Conservation (phyloP, 1,140 invertebrate species). For the Campoletis sonorensis region DNA sequence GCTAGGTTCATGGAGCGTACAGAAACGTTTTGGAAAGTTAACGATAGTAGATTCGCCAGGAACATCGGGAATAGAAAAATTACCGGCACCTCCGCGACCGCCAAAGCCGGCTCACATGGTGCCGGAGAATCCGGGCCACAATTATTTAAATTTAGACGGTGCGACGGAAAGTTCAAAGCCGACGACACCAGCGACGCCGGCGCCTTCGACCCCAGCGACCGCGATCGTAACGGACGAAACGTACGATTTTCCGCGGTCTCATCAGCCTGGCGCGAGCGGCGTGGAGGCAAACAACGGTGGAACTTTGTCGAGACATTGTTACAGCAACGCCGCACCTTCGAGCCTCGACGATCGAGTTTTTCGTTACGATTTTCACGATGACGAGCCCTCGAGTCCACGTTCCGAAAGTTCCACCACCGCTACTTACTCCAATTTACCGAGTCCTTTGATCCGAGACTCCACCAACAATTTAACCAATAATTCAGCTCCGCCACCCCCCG, state of each 20-base stretch:
- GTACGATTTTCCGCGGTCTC: conserved; percentile 85
- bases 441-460: conserved; percentile 74
- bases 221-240: conserved; percentile 79
- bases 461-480: conserved; percentile 60
- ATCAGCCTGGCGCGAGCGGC: conserved; percentile 75
- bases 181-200: conserved; percentile 69
- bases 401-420: conserved; percentile 77
- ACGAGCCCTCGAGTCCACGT: conserved; percentile 78
- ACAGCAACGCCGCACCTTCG: conserved; percentile 83
- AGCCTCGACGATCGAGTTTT: conserved; percentile 79
- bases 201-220: conserved; percentile 65
- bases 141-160: conserved; percentile 78
- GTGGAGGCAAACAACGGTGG: conserved; percentile 57
- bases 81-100: conserved; percentile 83
- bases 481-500: conserved; percentile 76
- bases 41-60: conserved; percentile 70
- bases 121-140: conserved; percentile 74
- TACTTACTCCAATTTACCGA: conserved; percentile 79
- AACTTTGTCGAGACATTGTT: conserved; percentile 79
- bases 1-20: conserved; percentile 78
- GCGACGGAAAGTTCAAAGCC: conserved; percentile 68
- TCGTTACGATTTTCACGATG: conserved; percentile 79
- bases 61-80: conserved; percentile 60
- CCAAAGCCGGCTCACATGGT: conserved; percentile 83
- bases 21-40: conserved; percentile 78